These are phyloP conservation scores for Xestia xanthographa DNA, from an alignment of 2,888 invertebrate species.

Conservation along the genomic window DNA sequence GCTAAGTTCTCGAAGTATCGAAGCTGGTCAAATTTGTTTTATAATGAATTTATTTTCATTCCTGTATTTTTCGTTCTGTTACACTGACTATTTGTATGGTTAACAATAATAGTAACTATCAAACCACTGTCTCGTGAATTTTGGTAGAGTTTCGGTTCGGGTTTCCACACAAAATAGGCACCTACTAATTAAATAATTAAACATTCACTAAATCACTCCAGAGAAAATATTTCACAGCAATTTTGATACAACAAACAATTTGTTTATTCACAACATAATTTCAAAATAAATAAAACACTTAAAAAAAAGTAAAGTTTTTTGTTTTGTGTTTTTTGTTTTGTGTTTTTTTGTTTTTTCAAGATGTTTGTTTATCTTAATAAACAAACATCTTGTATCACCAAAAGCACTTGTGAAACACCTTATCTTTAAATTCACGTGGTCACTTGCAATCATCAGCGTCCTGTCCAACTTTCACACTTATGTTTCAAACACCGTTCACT, in stretches of 20 bases:
- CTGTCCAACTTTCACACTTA: slow-evolving; percentile 69
- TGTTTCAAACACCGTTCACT: slow-evolving; percentile 69
- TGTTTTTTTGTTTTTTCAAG: too few species aligned
- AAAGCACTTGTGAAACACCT: slow-evolving; percentile 72
- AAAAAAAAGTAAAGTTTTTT: slow-evolving; percentile 10
- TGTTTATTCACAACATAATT: slow-evolving; percentile 37
- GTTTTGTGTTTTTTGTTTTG: too few species aligned
- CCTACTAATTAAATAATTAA: background rate
- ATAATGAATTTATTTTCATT: background rate
- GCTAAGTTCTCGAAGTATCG: background rate
- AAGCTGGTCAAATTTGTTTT: background rate
- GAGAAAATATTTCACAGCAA: slow-evolving; percentile 45
- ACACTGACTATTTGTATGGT: background rate
- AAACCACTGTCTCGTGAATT: background rate
- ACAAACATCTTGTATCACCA: slow-evolving; percentile 67
- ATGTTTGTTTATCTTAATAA: too few species aligned
- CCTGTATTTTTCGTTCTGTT: background rate
- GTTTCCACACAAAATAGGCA: slow-evolving; percentile 1
- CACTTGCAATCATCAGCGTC: slow-evolving; percentile 67
- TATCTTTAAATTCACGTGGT: slow-evolving; percentile 64
- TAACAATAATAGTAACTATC: background rate
- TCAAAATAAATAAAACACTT: background rate
- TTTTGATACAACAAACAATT: slow-evolving; percentile 49
- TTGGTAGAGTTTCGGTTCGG: background rate
- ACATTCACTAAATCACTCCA: background rate